Evolutionary conservation across 2,797 vertebrate species (phyloP).

Genomic region (Hephaestus fuliginosus): DNA sequence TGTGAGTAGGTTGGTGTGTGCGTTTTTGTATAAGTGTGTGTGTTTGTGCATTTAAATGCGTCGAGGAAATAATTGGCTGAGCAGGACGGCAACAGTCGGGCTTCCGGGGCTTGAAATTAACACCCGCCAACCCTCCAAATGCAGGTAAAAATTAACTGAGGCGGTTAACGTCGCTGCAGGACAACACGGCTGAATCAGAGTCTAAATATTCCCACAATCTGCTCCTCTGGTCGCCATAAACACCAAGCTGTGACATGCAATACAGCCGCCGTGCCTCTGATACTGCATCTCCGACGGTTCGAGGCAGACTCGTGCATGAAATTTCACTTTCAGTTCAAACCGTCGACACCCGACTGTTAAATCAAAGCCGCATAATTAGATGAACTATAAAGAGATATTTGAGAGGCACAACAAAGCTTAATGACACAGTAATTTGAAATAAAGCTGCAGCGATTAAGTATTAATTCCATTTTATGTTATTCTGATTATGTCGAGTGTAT

Average conservation of each 20-base stretch:
- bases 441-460: neutral
- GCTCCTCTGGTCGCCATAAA: neutral
- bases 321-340: neutral
- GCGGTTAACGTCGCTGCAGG: neutral
- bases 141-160: slow-evolving; percentile 48
- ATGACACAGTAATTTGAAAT: neutral
- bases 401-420: neutral
- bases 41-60: slow-evolving; percentile 41
- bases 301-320: neutral
- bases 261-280: neutral
- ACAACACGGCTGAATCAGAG: slow-evolving; percentile 32
- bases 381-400: neutral
- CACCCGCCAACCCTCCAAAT: slow-evolving; percentile 38
- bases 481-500: neutral
- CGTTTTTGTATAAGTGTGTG: neutral
- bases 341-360: neutral
- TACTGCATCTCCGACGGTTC: neutral
- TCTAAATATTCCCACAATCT: slow-evolving; percentile 38
- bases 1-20: slow-evolving; percentile 1
- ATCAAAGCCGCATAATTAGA: neutral
- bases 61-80: slow-evolving; percentile 31
- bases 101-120: slow-evolving; percentile 39
- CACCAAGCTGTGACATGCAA: neutral
- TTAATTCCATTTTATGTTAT: too few relatives aligned
- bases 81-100: slow-evolving; percentile 40